Evolutionary conservation across 2,888 invertebrate genomes (phyloP), one percentile per base, ranked within the genome.

Genomic region (Tuta absoluta): DNA sequence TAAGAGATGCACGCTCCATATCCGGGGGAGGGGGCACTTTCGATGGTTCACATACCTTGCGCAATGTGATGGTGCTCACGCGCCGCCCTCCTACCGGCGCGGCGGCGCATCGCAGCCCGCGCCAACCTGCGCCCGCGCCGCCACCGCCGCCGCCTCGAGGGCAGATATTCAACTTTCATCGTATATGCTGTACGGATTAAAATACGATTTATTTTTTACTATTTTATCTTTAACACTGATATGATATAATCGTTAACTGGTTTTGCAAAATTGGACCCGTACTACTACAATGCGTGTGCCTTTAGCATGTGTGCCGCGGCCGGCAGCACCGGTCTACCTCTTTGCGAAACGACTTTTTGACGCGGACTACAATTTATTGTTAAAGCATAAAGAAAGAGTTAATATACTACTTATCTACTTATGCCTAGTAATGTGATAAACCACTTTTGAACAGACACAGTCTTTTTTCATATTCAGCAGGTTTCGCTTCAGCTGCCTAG

Each of bases 21-120:
- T 87, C 87, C 85, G 85, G 82, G 79, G 87, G 89, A 87, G 90
- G 91, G 91, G 90, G 86, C 79, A 91, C 90, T 90, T 89, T 90
- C 91, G 86, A 89, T 90, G 90, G 87, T 84, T 86, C 85, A 85
- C 84, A 86, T 83, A 75, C 77, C 76, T 87, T 86, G 86, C 90
- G 87, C 86, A 91, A 85, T 74, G 79, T 79, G 79, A 86, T 87
- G 88, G 86, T 82, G 84, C 83, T 80, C 80, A 80, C 82, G 84
- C 84, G 79, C 76, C 78, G 73, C 75, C 72, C 85, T 81, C 81
- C 80, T 78, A 78, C 80, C 72, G 70, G 66, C 71, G 33, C 72
- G 69, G 57, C 61, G 56, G 33, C 53, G 62, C 62, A 62, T 57
- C 58, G 64, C 24, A 63, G 41, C 58, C 24, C 62, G 21, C 28